A percentile compares a stretch with the other conserved stretches of the same genome.
Evolutionary conservation across 2,888 invertebrate genomes (phyloP).

Genomic region (Cotesia congregata): DNA sequence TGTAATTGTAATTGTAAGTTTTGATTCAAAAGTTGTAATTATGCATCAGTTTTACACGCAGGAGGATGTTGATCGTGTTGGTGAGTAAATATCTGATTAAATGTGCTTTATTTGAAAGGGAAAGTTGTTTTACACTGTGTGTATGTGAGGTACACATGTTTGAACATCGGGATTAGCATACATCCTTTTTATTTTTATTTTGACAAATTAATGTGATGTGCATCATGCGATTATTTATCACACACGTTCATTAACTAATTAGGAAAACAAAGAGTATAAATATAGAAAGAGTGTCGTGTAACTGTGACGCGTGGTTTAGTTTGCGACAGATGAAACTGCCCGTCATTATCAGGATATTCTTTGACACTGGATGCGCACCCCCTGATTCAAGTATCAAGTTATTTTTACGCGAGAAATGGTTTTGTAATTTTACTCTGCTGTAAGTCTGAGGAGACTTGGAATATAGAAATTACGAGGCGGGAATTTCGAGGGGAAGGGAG

Average conservation of each 20-base stretch:
- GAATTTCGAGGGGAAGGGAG: constrained; percentile 52
- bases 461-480: constrained; percentile 16
- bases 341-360: constrained; percentile 7
- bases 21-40: constrained; percentile 46
- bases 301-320: constrained; percentile 3
- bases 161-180: too few relatives aligned
- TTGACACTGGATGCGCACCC: too few relatives aligned
- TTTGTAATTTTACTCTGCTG: too few relatives aligned
- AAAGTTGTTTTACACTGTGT: not conserved
- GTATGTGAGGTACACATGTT: not conserved
- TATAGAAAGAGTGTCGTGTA: not conserved
- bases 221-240: too few relatives aligned
- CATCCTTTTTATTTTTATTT: too few relatives aligned
- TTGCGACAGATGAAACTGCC: not conserved
- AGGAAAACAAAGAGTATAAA: not conserved
- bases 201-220: too few relatives aligned
- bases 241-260: constrained; percentile 23
- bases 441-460: too few relatives aligned
- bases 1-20: not conserved
- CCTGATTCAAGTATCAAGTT: too few relatives aligned
- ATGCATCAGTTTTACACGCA: constrained; percentile 64
- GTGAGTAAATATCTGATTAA: constrained; percentile 54
- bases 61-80: constrained; percentile 65
- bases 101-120: not conserved
- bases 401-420: too few relatives aligned